Base-by-base conservation (phyloP, 1,140 invertebrate species). In the Acromyrmex charruanus region DNA sequence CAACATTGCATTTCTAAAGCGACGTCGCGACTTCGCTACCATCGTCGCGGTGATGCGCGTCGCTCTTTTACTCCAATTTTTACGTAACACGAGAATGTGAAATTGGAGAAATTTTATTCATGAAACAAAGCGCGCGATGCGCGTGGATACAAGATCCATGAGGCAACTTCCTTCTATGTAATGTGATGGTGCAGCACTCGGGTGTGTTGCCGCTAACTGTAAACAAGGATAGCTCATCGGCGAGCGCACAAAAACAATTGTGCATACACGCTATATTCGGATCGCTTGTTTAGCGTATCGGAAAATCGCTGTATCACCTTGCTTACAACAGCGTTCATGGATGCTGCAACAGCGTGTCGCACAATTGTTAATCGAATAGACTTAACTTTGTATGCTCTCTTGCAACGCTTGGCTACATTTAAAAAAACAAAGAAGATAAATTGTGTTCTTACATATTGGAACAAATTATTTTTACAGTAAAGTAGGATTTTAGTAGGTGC, bases 1-100 rank as follows among this genome's bases (percentile, higher is more conserved):
- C 21, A 72, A 72, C 51, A 81, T 71, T 44, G 35, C 66, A 58
- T 81, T 81, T 81, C 35, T 66, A 81, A 81, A 79, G 3, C 59
- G 59, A 71, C n/a, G 81, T 31, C 71, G 69, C 44, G 80, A 84
- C 68, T 69, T 31, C 21, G 35, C 25, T 28, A 25, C 39, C 63
- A 61, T 0, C 35, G 35, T 16, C 55, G 12, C 49, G 53, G 3
- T 25, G 39, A 65, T 65, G n/a, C 68, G 25, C 69, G 12, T 69
- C 80, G 66, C 55, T 53, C 68, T 89, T 91, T 89, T 85, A 72
- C 85, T 85, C 80, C 81, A 88, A 91, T 92, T 91, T 92, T 92
- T 92, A 92, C 89, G 85, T 90, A 92, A 92, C 85, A 90, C 86
- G 59, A 91, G 84, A 75, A 92, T 89, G 90, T 90, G 89, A 88